Evolutionary conservation across 2,888 invertebrate species (phyloP).

Genomic region (Tyria jacobaeae): DNA sequence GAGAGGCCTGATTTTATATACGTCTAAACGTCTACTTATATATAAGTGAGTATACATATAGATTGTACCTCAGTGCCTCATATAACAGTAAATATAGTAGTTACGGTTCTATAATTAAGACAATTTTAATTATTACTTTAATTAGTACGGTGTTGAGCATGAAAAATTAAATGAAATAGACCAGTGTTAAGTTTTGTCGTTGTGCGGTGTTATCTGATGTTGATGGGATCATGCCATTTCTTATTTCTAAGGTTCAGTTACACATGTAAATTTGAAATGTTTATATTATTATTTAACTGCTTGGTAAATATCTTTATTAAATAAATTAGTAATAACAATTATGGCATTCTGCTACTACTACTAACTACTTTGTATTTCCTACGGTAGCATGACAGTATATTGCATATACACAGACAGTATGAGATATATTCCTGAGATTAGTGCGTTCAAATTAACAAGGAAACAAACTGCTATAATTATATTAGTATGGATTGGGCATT

Average conservation of each 20-base stretch:
- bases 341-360: too few relatives aligned
- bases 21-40: neutral
- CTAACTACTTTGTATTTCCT: too few relatives aligned
- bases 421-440: too few relatives aligned
- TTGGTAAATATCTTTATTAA: too few relatives aligned
- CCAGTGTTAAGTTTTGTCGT: constrained; percentile 14
- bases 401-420: too few relatives aligned
- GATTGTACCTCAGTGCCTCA: neutral
- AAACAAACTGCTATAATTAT: too few relatives aligned
- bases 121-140: neutral
- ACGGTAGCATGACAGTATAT: too few relatives aligned
- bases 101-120: neutral
- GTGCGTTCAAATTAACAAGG: too few relatives aligned
- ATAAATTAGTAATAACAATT: too few relatives aligned
- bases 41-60: neutral
- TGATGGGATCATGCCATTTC: neutral
- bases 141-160: neutral
- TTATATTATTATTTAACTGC: neutral
- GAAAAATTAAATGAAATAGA: neutral
- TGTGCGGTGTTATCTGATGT: neutral
- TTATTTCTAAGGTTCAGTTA: neutral
- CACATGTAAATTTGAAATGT: neutral
- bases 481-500: too few relatives aligned
- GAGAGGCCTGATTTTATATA: neutral
- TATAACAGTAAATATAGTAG: neutral